A percentile compares a stretch with the other conserved stretches of the same genome.
These are phyloP conservation scores for Aurelia sp. DNA, from an alignment of 30 jellyfish, hydroid and myxozoan species.

Conservation along the genomic window DNA sequence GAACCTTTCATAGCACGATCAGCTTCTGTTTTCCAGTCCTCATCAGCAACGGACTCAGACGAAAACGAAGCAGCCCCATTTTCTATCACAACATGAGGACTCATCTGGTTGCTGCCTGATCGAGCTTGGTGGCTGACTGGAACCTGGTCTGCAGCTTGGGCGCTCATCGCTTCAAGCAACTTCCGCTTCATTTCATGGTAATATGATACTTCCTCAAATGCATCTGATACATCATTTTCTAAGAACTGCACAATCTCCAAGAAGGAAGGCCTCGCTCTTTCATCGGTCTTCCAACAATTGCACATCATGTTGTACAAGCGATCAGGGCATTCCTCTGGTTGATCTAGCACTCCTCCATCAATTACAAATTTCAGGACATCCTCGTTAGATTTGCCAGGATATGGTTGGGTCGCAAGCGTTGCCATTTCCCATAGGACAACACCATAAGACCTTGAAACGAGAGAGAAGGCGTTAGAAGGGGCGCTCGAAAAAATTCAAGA, in stretches of 20 bases:
- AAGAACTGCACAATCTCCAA: conserved; percentile 85
- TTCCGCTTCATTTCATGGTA: conserved; percentile 92
- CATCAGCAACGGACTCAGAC: conserved; percentile 60
- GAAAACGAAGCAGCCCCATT: conserved; percentile 48
- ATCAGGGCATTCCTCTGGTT: conserved; percentile 79
- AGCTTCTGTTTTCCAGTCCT: conserved; percentile 79
- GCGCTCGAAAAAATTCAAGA: too few relatives aligned
- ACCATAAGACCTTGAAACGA: conserved; percentile 86
- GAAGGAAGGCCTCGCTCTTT: conserved; percentile 90
- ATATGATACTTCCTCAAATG: conserved; percentile 73
- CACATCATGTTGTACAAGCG: conserved; percentile 90
- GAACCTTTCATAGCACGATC: conserved; percentile 46
- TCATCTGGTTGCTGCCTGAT: conserved; percentile 1
- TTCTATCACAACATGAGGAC: not conserved
- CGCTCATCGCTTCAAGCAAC: conserved; percentile 59
- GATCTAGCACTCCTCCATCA: conserved; percentile 83
- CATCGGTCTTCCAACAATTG: conserved; percentile 88
- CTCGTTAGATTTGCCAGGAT: conserved; percentile 94
- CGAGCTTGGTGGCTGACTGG: not conserved
- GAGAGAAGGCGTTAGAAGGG: too few relatives aligned
- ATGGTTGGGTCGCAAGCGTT: conserved; percentile 95
- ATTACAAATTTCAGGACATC: conserved; percentile 84
- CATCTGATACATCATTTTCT: conserved; percentile 86
- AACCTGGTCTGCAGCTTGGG: conserved; percentile 14
- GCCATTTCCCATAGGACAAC: conserved; percentile 97